Percentiles rank a stretch among this genome's conserved stretches.
Evolutionary conservation across 2,113 vertebrate genomes (phyloP).

Genomic region (Myodes glareolus): DNA sequence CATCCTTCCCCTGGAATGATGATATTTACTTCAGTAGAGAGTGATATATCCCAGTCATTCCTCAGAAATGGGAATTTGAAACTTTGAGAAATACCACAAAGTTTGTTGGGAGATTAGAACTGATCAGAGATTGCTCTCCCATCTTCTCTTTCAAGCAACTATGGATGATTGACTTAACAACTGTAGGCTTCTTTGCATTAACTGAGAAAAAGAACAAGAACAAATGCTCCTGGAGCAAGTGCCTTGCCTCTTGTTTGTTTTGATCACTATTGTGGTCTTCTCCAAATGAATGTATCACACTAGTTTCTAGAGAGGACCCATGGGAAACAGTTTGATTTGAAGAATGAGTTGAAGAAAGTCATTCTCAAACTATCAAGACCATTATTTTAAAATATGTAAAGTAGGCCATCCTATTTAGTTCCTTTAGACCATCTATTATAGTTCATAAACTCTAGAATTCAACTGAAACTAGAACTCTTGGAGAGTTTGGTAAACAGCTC

Average conservation of each 20-base stretch:
- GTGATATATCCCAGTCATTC: not conserved
- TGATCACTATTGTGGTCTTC: not conserved
- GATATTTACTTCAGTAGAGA: not conserved
- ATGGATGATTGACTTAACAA: not conserved
- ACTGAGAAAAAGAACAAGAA: not conserved
- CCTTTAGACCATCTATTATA: not conserved
- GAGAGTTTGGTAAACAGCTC: not conserved
- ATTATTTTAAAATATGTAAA: not conserved
- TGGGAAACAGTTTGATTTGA: accelerated
- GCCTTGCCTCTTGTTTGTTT: not conserved
- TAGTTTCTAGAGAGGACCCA: not conserved
- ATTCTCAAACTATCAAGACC: not conserved
- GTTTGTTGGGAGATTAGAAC: not conserved
- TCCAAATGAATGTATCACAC: not conserved
- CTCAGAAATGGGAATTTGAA: not conserved
- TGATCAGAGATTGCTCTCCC: not conserved
- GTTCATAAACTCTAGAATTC: not conserved
- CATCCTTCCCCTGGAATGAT: not conserved
- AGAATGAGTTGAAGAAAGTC: not conserved
- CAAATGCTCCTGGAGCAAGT: not conserved
- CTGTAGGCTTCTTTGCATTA: not conserved
- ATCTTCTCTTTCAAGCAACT: not conserved
- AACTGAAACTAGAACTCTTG: not conserved
- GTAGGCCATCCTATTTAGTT: not conserved
- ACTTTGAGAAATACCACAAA: not conserved